These are phyloP conservation scores for Pluvialis apricaria DNA, from an alignment of 2,113 vertebrate species.

Conservation along the genomic window DNA sequence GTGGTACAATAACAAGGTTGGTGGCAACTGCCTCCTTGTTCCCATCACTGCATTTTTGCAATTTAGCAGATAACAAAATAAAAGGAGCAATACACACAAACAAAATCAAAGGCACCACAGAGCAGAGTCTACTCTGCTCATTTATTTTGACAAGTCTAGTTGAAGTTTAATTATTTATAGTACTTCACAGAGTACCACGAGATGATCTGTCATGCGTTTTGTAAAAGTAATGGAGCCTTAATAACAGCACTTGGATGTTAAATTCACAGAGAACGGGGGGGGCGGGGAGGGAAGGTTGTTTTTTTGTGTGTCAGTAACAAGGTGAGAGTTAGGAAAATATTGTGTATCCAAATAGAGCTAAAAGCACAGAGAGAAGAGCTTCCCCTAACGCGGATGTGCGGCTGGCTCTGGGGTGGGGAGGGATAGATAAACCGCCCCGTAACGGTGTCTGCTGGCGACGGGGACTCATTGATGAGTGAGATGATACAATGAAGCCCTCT, in stretches of 20 bases:
- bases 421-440: rapidly evolving
- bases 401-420: neutral
- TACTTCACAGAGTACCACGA: neutral
- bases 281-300: neutral
- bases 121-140: neutral
- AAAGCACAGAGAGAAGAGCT: neutral
- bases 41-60: neutral
- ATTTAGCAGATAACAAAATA: neutral
- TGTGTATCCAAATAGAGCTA: neutral
- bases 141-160: constrained; percentile 5
- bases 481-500: neutral
- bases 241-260: neutral
- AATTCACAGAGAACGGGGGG: neutral
- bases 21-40: neutral
- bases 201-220: neutral
- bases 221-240: neutral
- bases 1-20: too few species aligned
- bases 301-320: neutral
- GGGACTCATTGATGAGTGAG: neutral
- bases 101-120: neutral
- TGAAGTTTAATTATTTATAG: constrained; percentile 19
- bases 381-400: rapidly evolving
- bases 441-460: neutral
- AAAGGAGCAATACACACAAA: neutral
- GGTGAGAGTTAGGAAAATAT: neutral